Evolutionary conservation across 1,140 invertebrate species (phyloP), one percentile per base, ranked within the genome.

Genomic region (Meteorus sp.): DNA sequence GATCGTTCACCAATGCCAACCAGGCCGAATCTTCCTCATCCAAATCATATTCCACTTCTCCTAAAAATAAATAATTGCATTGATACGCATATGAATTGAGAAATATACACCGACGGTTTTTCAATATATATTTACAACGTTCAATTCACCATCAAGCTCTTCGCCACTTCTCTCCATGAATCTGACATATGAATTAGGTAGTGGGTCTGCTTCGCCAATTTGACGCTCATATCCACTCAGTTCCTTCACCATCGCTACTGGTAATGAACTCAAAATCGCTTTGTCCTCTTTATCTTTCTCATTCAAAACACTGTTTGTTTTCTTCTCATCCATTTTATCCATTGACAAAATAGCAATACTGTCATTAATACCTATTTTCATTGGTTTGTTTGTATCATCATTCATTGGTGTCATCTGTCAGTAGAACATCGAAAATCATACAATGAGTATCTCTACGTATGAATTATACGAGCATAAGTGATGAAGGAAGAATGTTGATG

Each of bases 21-120:
- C 95, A 98, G 0, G 92, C 92, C 43, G 90, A 90, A 72, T 98
- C 95, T 80, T 98, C 95, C 79, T 98, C 96, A 78, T 99, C 97
- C 62, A 98, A 89, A 82, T 99, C 96, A 85, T 98, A 98, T 74
- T 99, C 96, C 2, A 98, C 86, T 79, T 89, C 87, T 5, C 87
- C 82, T 84, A 31, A 53, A 69, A 70, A n/a, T n/a, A n/a, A 61
- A 50, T 44, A n/a, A 33, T n/a, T 4, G 27, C 27, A 29, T 31
- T 58, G 27, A 5, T 4, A 29, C 4, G 27, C 4, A 5, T 29
- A 17, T n/a, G n/a, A n/a, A n/a, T n/a, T n/a, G n/a, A n/a, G n/a
- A 47, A 27, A 56, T 53, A 43, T 1, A 48, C 9, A 9, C 47
- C 15, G n/a, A 23, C 23, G 9, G 23, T 27, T n/a, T 4, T 50